These are phyloP conservation scores for Bursaphelenchus mucronatus DNA, from an alignment of 1,140 invertebrate species.

Conservation along the genomic window DNA sequence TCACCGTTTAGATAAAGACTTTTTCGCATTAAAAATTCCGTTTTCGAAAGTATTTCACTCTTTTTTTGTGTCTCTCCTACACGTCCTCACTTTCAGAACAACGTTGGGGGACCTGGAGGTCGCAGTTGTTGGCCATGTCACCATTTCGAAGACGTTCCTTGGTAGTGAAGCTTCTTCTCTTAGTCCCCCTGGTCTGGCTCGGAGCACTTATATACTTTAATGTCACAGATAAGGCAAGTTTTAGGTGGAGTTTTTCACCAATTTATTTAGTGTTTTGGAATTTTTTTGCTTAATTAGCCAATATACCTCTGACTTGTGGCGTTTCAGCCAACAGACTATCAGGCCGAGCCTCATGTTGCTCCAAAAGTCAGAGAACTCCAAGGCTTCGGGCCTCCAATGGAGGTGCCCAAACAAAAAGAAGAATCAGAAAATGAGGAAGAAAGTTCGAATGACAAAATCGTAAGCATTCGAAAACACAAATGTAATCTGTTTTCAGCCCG, in stretches of 20 bases:
- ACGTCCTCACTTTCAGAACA: too few species aligned
- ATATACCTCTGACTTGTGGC: neutral
- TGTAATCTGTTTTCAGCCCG: slow-evolving; percentile 36
- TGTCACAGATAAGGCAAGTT: slow-evolving; percentile 31
- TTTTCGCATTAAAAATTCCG: too few species aligned
- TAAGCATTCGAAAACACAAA: slow-evolving; percentile 12
- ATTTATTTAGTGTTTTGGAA: slow-evolving; percentile 8
- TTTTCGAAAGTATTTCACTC: too few species aligned
- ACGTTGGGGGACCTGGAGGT: too few species aligned
- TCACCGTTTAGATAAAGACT: too few species aligned
- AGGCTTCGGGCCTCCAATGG: slow-evolving; percentile 52
- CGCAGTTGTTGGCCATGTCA: neutral
- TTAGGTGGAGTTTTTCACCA: slow-evolving; percentile 8
- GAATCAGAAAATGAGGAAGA: slow-evolving; percentile 20
- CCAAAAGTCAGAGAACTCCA: slow-evolving; percentile 33
- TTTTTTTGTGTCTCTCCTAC: too few species aligned
- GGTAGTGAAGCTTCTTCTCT: slow-evolving; percentile 51
- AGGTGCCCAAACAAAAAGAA: slow-evolving; percentile 13
- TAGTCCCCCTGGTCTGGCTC: slow-evolving; percentile 55
- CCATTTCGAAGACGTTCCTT: slow-evolving; percentile 45
- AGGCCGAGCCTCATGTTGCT: neutral
- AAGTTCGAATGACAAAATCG: slow-evolving; percentile 20
- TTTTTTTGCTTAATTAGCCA: slow-evolving; percentile 1
- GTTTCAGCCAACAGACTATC: neutral
- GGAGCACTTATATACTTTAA: slow-evolving; percentile 54